Evolutionary conservation across 2,888 invertebrate species (phyloP).

Genomic region (Watsonalla cultraria): DNA sequence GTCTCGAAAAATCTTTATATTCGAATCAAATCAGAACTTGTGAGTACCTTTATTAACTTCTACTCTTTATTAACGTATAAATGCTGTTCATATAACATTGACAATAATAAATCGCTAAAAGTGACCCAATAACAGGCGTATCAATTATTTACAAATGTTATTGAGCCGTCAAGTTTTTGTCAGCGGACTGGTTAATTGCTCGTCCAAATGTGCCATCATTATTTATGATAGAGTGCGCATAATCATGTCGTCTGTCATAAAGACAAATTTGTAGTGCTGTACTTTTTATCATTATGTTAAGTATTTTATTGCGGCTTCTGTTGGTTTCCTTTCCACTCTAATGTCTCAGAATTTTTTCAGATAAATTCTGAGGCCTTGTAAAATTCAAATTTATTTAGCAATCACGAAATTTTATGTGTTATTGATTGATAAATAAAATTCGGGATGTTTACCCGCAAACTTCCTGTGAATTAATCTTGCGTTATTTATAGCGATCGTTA

Average conservation of each 20-base stretch:
- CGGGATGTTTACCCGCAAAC: conserved; percentile 43
- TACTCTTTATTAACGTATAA: neutral
- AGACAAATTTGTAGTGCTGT: neutral
- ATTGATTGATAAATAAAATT: conserved; percentile 19
- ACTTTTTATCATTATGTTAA: neutral
- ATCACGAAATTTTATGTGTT: conserved; percentile 8
- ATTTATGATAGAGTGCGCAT: neutral
- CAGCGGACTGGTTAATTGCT: neutral
- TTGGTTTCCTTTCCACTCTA: no score
- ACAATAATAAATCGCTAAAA: neutral
- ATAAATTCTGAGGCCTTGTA: no score
- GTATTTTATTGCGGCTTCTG: no score
- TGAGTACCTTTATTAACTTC: no score
- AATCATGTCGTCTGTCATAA: neutral
- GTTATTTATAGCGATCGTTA: conserved; percentile 30
- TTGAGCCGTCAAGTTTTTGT: neutral
- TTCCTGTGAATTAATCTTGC: conserved; percentile 34
- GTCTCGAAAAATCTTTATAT: no score
- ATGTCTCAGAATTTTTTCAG: no score
- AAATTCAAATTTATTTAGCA: no score
- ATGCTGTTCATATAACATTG: neutral
- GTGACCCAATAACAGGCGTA: neutral
- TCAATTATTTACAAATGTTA: neutral
- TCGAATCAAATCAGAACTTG: no score
- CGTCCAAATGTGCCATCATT: neutral